Evolutionary conservation across 1,140 invertebrate genomes (phyloP), one percentile per base, ranked within the genome.

Genomic region (Macrostomum lignano): DNA sequence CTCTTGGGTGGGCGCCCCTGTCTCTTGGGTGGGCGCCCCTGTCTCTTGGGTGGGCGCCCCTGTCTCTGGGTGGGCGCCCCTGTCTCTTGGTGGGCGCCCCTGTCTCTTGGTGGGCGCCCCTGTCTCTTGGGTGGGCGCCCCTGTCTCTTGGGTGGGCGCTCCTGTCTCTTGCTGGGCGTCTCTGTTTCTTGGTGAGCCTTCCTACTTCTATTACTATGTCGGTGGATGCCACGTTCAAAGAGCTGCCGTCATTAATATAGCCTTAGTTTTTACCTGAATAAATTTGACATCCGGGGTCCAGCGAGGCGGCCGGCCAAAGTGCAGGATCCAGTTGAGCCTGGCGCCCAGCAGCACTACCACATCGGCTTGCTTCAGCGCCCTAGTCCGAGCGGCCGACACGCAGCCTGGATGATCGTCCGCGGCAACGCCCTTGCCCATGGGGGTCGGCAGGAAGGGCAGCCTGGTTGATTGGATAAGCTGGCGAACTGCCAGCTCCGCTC

Each of bases 341-440:
- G 81, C 82, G 3, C 84, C 84, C 11, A 91, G 51, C 10, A 93
- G 53, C 2, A 94, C 40, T 5, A 93, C 66, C 0, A 81, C 71
- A 54, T 93, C 84, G 14, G 78, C 73, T 40, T 79, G 64, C 41
- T 72, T 68, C 15, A 93, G 57, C 9, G 77, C 82, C 38, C 61
- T 62, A 38, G 82, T 84, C 37, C 84, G 65, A 1, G 81, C 79
- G 11, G 75, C 66, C 2, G 71, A 67, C 3, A 88, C 72, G 53
- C 74, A 78, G 36, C 67, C 62, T 1, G 53, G 38, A 40, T 77
- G 71, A 10, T 61, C 63, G 51, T 93, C 84, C 0, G 76, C 62
- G 7, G 88, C 67, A 2, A 86, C 74, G 22, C 82, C 84, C 62
- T 91, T 93, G 40, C 74, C 84, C 78, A 93, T 91, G 1, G 84